These are phyloP conservation scores for Agapostemon virescens DNA, from an alignment of 2,888 invertebrate species.

Conservation along the genomic window DNA sequence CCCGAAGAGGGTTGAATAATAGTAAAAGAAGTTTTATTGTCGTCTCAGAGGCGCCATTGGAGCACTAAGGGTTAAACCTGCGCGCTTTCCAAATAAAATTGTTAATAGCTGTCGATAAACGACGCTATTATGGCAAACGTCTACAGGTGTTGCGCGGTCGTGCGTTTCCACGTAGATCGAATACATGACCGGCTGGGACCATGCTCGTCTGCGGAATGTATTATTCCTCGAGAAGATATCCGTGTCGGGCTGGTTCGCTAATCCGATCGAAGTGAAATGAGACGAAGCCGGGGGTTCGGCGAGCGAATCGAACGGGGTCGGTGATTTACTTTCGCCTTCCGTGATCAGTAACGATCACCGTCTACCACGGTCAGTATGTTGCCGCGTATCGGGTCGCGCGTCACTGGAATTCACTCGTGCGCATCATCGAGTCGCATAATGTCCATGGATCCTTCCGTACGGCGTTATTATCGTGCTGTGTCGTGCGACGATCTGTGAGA, in stretches of 20 bases:
- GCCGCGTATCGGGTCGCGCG: background rate
- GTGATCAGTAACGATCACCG: background rate
- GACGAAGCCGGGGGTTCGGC: background rate
- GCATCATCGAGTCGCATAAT: constrained; percentile 1
- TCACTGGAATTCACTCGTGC: background rate
- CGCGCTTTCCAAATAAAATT: background rate
- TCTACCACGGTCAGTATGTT: constrained; percentile 4
- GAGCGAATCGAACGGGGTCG: background rate
- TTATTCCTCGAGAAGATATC: constrained; percentile 2
- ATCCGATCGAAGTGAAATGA: background rate
- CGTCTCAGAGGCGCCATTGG: no score
- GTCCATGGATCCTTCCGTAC: background rate
- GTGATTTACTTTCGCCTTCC: background rate
- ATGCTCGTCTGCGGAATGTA: background rate
- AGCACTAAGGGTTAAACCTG: no score
- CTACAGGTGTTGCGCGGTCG: constrained; percentile 19
- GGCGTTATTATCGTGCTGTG: background rate
- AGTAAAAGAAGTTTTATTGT: no score
- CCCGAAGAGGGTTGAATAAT: no score
- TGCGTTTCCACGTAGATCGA: background rate
- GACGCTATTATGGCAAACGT: background rate
- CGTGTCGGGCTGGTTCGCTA: background rate
- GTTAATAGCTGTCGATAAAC: constrained; percentile 14
- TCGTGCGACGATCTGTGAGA: background rate
- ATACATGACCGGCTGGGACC: background rate